These are phyloP conservation scores for Saguinus imperator DNA, from an alignment of 2,113 vertebrate species.

Conservation along the genomic window DNA sequence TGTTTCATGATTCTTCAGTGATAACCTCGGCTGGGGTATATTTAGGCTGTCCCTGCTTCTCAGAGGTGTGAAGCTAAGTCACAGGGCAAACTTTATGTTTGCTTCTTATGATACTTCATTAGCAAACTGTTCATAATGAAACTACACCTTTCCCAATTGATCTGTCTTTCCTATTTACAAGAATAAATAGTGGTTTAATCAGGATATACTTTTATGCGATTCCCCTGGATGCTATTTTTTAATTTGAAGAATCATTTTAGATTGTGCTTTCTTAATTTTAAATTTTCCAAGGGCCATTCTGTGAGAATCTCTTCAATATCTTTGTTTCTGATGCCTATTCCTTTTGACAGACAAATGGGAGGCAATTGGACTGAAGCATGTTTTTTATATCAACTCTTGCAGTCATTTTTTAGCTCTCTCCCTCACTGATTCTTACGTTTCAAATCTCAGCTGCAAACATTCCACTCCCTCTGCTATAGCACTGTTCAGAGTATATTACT, in stretches of 20 bases:
- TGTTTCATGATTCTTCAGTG: neutral
- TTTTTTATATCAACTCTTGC: neutral
- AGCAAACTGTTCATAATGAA: neutral
- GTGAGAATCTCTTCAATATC: neutral
- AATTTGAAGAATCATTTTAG: neutral
- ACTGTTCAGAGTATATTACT: conserved; percentile 35
- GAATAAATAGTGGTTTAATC: neutral
- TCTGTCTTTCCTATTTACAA: neutral
- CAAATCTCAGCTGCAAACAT: conserved; percentile 48
- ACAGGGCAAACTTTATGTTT: neutral
- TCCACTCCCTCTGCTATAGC: conserved; percentile 11
- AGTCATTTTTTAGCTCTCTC: neutral
- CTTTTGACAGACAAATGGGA: neutral
- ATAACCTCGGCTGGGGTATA: neutral
- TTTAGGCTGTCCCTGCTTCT: neutral
- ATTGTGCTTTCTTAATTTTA: neutral
- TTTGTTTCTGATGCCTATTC: neutral
- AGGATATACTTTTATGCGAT: neutral
- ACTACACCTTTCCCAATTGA: neutral
- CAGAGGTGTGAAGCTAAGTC: neutral
- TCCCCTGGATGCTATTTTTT: neutral
- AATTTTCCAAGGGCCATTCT: neutral
- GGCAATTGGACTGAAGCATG: neutral
- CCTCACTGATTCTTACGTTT: conserved; percentile 33
- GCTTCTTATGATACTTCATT: neutral